Evolutionary conservation across 2,113 vertebrate genomes (phyloP), one percentile per base, ranked within the genome.

Genomic region (Ibidorhyncha struthersii): DNA sequence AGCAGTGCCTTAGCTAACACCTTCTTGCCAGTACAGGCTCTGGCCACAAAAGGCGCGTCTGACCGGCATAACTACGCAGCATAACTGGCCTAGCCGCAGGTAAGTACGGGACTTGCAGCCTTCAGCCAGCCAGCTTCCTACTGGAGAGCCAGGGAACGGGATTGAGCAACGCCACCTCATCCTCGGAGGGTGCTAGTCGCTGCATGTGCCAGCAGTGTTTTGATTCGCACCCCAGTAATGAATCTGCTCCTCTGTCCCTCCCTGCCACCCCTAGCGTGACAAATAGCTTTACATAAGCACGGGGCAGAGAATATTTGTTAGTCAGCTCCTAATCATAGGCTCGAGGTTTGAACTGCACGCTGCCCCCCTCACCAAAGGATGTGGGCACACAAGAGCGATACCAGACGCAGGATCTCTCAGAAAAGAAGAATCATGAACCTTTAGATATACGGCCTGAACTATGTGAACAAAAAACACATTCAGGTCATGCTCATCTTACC

Each of bases 121-220:
- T 14, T 27, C 70, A 90, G 78, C 43, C 74, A 40, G 74, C 16
- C 26, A 14, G 32, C 20, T 84, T 91, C 89, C 76, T 32, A 7
- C 49, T 0, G 0, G 53, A n/a, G 25, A 55, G 41, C 12, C 4
- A 3, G 29, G 47, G 61, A 90, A 15, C 0, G 18, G 40, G 18
- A 72, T 53, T 80, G 87, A 67, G 91, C 83, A 96, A 91, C 2
- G 4, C 3, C 59, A 6, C 4, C 45, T 30, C 83, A 43, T 69
- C 43, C 12, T 20, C 12, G 0, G 19, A 88, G 26, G 19, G 14
- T 4, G 45, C 65, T 30, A 7, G 5, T 1, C 27, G 59, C 61
- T 66, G 77, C 67, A 4, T 5, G 72, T 17, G 80, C 71, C 56
- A 6, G 22, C 23, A 12, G 43, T 27, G 45, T 32, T 92, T 86